Conservation (phyloP, 2,888 invertebrate species). For the Pristionchus mayeri region DNA sequence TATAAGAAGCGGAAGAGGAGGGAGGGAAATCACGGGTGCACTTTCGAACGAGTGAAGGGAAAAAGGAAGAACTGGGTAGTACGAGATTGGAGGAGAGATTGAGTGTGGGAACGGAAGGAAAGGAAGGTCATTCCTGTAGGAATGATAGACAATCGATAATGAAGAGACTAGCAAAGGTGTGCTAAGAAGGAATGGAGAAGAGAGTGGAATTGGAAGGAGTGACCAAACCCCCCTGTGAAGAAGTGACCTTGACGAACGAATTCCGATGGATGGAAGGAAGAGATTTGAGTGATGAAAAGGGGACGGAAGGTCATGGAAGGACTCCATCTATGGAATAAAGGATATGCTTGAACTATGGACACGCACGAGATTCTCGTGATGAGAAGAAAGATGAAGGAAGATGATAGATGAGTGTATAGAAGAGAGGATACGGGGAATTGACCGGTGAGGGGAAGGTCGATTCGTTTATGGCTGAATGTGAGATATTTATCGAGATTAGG, state of each 20-base stretch:
- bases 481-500: conserved; percentile 42
- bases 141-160: neutral
- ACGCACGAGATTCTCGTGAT: neutral
- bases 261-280: conserved; percentile 37
- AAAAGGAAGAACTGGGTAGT: conserved; percentile 9
- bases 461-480: neutral
- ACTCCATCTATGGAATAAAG: neutral
- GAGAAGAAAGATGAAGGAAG: neutral
- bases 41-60: conserved; percentile 1
- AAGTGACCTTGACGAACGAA: conserved; percentile 32
- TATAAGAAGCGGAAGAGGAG: neutral
- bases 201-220: neutral
- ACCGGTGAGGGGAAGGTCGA: conserved; percentile 18
- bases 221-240: conserved; percentile 41
- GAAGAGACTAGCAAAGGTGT: conserved; percentile 1
- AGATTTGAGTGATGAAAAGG: conserved; percentile 18
- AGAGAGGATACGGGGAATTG: neutral
- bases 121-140: neutral
- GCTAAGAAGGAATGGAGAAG: neutral
- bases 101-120: neutral
- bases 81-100: neutral
- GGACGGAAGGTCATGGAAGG: neutral
- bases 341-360: neutral
- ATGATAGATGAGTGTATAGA: neutral
- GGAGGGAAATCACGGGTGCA: neutral